These are phyloP conservation scores for Mycetomoellerius zeteki DNA, from an alignment of 1,140 invertebrate genomes.

Conservation along the genomic window DNA sequence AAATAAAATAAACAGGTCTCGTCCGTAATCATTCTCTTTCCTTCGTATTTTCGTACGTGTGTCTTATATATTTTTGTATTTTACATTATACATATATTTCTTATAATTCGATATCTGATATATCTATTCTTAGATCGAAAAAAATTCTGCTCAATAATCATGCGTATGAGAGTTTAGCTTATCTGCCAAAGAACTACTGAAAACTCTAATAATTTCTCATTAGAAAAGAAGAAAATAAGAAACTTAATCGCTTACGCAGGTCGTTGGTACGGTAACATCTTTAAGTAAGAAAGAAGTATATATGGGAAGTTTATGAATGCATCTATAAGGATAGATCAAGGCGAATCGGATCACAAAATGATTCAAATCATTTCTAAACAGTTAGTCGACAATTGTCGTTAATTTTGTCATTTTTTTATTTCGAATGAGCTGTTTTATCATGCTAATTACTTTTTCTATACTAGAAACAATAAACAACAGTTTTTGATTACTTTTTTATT, in stretches of 20 bases:
- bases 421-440: no score
- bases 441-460: no score
- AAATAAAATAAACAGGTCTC: not conserved
- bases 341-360: no score
- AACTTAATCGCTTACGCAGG: not conserved
- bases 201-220: not conserved
- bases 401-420: no score
- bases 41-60: not conserved
- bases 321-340: not conserved
- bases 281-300: not conserved
- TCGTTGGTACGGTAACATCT: not conserved
- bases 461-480: no score
- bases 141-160: conserved; percentile 52
- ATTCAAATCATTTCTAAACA: no score
- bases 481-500: no score
- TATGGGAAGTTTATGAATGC: not conserved
- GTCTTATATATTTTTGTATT: not conserved
- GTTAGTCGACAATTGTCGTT: no score
- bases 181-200: not conserved
- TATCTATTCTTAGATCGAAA: not conserved
- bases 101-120: not conserved
- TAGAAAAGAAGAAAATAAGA: not conserved
- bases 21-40: not conserved
- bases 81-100: not conserved
- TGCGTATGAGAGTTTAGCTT: conserved; percentile 42